Percentiles rank a stretch among this genome's conserved stretches.
Conservation (phyloP, 2,113 vertebrate genomes). For the Ageneiosus marmoratus region DNA sequence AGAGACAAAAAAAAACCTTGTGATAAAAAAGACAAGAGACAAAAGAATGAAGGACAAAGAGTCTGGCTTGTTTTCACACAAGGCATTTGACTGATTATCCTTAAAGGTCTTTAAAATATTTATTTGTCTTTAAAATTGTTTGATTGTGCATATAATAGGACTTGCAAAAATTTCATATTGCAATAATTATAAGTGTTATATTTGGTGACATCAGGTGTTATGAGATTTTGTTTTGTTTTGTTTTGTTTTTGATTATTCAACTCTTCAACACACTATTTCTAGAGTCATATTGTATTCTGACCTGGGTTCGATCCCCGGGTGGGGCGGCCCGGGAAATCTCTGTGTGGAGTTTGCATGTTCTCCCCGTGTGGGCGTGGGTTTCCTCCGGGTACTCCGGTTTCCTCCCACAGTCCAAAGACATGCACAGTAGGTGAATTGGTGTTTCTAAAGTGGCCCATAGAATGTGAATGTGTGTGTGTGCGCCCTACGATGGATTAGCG, state of each 20-base stretch:
- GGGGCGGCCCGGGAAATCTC: no score
- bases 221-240: neutral
- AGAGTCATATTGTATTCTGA: neutral
- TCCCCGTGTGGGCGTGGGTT: no score
- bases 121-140: neutral
- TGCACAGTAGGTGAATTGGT: no score
- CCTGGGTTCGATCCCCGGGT: no score
- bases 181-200: neutral
- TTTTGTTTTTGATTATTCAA: neutral
- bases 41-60: neutral
- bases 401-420: no score
- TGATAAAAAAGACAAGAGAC: constrained; percentile 2
- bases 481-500: no score
- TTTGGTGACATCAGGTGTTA: neutral
- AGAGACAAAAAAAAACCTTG: neutral
- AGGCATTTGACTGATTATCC: neutral
- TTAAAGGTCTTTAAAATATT: neutral
- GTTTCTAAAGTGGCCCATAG: no score
- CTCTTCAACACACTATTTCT: neutral
- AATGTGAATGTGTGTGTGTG: no score
- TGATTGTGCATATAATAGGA: neutral
- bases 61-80: neutral
- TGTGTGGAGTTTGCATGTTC: no score
- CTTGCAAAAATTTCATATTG: neutral
- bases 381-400: no score